Evolutionary conservation across 2,888 invertebrate genomes (phyloP), one percentile per base, ranked within the genome.

Genomic region (Nysson spinosus): DNA sequence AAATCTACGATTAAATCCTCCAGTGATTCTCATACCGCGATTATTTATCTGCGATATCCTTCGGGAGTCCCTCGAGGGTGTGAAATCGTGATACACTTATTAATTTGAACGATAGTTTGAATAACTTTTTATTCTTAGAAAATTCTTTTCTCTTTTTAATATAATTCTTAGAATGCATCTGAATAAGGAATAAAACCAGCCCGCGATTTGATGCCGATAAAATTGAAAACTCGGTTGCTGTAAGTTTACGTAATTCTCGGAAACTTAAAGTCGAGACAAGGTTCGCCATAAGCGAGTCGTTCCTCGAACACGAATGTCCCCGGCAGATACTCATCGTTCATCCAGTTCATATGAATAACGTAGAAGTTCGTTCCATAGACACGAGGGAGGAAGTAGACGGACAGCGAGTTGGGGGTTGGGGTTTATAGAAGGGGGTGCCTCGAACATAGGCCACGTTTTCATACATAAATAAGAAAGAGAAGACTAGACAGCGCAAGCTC

Each of bases 291-390:
- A 40, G 52, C 46, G 47, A 22, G 43, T 11, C 30, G 52, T 47
- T 42, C 14, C 46, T 50, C 42, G 24, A 58, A 55, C 64, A 58
- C 51, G 62, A 62, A 71, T 64, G 55, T 60, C 56, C 51, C 42
- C 66, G 76, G 71, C 80, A 72, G 74, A 78, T 75, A 78, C 77
- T 79, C 81, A 78, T 81, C 82, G 75, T 75, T 80, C 80, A 76
- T 74, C 69, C 78, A 47, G 64, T 69, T 71, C 73, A 74, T 76
- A 79, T 79, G 81, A 82, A 82, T 81, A 81, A 80, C 77, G 78
- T 72, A 80, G 67, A 71, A 80, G 73, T 77, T 79, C 56, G 75
- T 68, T n/a, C 52, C 56, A 68, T 62, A 55, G 66, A 51, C 61
- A 46, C 42, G 47, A 30, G 51, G 40, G 43, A 3, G 9, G 61